Conservation (phyloP, 1,140 invertebrate species). For the Cydia pomonella region DNA sequence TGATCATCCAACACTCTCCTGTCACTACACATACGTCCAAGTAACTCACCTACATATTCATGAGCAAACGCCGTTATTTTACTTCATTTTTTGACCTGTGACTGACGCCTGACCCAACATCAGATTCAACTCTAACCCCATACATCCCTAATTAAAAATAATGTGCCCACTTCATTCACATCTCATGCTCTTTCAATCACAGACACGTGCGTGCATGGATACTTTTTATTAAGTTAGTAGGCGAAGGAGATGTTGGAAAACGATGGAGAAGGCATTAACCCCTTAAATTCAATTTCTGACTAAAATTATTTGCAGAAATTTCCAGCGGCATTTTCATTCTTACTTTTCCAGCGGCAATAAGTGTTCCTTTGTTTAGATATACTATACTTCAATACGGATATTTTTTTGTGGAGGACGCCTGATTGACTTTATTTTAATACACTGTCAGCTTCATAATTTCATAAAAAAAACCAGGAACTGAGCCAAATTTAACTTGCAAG, state of each 20-base stretch:
- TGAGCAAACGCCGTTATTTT: background rate
- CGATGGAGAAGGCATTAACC: background rate
- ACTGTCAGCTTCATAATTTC: too few species aligned
- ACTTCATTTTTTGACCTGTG: background rate
- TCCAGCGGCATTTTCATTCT: too few species aligned
- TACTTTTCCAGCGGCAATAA: too few species aligned
- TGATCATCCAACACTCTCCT: background rate
- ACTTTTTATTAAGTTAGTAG: conserved; percentile 65
- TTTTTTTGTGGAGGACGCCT: too few species aligned
- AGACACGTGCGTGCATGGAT: conserved; percentile 40
- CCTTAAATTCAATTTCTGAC: too few species aligned
- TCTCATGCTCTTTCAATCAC: conserved; percentile 37
- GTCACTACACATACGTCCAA: conserved; percentile 3
- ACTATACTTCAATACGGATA: too few species aligned
- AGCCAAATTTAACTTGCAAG: too few species aligned
- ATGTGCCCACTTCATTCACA: conserved; percentile 39
- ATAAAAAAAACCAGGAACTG: too few species aligned
- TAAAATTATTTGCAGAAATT: too few species aligned
- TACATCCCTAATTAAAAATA: conserved; percentile 33
- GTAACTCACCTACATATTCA: background rate
- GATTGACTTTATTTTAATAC: too few species aligned
- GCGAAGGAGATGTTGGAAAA: conserved; percentile 35
- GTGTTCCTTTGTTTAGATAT: too few species aligned
- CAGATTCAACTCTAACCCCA: conserved; percentile 25
- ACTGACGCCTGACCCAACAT: conserved; percentile 18